Evolutionary conservation across 2,888 invertebrate genomes (phyloP).

Genomic region (Diploptera punctata): DNA sequence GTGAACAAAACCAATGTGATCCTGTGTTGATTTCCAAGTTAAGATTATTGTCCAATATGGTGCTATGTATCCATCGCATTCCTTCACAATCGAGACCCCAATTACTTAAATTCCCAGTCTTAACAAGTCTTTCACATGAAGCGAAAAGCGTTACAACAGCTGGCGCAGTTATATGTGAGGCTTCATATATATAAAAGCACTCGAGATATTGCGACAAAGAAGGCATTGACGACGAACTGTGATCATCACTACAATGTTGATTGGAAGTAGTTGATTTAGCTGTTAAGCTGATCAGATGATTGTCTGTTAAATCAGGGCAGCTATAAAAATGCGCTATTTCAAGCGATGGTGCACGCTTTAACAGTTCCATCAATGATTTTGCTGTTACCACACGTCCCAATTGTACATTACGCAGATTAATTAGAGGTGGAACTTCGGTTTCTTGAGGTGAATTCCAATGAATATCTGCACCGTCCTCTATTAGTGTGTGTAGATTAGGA

Average conservation of each 20-base stretch:
- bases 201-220: conserved; percentile 41
- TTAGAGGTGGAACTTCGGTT: neutral
- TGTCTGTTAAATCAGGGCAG: conserved; percentile 53
- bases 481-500: conserved; percentile 51
- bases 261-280: conserved; percentile 2
- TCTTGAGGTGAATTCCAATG: conserved; percentile 49
- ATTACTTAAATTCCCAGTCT: conserved; percentile 55
- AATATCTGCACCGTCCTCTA: conserved; percentile 52
- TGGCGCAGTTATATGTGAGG: conserved; percentile 51
- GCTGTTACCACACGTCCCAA: conserved; percentile 53
- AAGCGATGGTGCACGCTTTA: conserved; percentile 52
- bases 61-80: conserved; percentile 50
- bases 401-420: conserved; percentile 51
- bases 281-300: conserved; percentile 48
- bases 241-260: neutral
- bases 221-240: neutral
- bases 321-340: conserved; percentile 53
- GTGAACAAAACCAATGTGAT: conserved; percentile 55
- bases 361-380: conserved; percentile 51
- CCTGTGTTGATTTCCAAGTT: conserved; percentile 54
- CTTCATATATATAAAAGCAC: conserved; percentile 56
- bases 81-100: conserved; percentile 55
- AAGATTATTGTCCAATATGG: conserved; percentile 51
- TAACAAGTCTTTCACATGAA: conserved; percentile 51
- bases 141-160: conserved; percentile 52